Base-by-base conservation (phyloP, 2,797 vertebrate genomes). In the Melanotaenia trifasciata region DNA sequence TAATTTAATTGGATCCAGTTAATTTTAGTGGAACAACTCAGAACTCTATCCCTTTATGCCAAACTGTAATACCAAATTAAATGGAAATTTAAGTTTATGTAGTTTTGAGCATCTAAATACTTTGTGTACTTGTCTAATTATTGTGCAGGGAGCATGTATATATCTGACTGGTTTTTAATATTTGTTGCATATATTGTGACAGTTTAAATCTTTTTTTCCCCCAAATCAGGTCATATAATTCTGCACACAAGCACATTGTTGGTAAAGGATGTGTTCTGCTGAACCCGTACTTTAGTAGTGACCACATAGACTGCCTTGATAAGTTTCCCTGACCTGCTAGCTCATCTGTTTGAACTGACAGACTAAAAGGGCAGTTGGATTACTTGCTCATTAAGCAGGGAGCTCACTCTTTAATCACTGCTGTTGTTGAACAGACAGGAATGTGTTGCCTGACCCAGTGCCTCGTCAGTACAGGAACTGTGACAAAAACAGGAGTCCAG, bases 311-410 rank as follows among this genome's bases (percentile, higher is more conserved):
- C n/a, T 22, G 58, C 26, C 63, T 72, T 84, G 86, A 91, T 89
- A 83, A 84, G 85, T 86, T 74, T 78, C 57, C 66, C 58, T 58
- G 82, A 82, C 72, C 67, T 43, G 50, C 69, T 14, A 22, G 58
- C 82, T 92, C 87, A 88, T 91, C 86, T 78, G 80, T 88, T 88
- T 81, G 51, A 74, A 79, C 83, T 83, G 87, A 87, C 88, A 92
- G 83, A 80, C 32, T 75, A 36, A 91, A 91, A 92, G 90, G 89
- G 78, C 90, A 91, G 62, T 1, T 36, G 85, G 84, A 89, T 91
- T 90, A 81, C 79, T 71, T 30, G 45, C 81, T 84, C 91, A 83
- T 88, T 91, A 89, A 85, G 77, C 77, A 65, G 70, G 22, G 57
- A 68, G 38, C 58, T 72, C n/a, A 78, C 79, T 89, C 79, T 76